phyloP scores from a whole-genome alignment of 2,113 vertebrate species.

The Lamprotornis superbus region DNA sequence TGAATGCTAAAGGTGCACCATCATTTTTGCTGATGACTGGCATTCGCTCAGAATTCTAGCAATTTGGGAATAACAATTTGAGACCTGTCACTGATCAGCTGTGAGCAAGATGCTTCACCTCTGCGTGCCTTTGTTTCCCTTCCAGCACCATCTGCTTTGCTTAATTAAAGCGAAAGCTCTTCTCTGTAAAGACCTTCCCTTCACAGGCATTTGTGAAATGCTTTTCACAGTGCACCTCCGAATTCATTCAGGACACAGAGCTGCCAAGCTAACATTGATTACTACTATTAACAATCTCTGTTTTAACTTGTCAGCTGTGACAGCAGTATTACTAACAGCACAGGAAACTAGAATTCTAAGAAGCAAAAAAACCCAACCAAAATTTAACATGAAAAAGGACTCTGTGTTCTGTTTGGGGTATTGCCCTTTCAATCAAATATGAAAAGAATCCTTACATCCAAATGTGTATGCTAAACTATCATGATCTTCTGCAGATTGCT shows the following conservation, averaged over 20 bases:
- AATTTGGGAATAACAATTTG: not conserved
- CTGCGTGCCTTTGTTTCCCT: slow-evolving; percentile 31
- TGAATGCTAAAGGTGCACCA: not conserved
- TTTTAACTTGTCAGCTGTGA: slow-evolving; percentile 2
- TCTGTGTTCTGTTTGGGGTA: not conserved
- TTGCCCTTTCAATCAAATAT: not conserved
- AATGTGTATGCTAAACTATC: not conserved
- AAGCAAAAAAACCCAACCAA: accelerated
- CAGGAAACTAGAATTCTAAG: not conserved
- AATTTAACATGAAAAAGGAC: not conserved
- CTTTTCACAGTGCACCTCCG: not conserved
- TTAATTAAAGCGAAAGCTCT: slow-evolving; percentile 29
- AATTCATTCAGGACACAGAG: not conserved
- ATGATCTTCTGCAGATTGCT: not conserved
- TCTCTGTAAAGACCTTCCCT: not conserved
- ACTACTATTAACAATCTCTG: not conserved
- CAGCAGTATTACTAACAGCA: not conserved
- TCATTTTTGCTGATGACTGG: not conserved
- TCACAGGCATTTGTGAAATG: slow-evolving; percentile 44
- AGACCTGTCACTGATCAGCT: slow-evolving; percentile 28
- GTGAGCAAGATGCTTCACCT: slow-evolving; percentile 47
- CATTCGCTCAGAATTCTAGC: not conserved
- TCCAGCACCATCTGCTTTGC: slow-evolving; percentile 48
- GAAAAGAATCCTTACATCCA: not conserved
- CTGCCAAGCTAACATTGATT: slow-evolving; percentile 11